Percentiles rank a stretch among this genome's conserved stretches.
Evolutionary conservation across 2,113 vertebrate species (phyloP).

Genomic region (Osmerus mordax): DNA sequence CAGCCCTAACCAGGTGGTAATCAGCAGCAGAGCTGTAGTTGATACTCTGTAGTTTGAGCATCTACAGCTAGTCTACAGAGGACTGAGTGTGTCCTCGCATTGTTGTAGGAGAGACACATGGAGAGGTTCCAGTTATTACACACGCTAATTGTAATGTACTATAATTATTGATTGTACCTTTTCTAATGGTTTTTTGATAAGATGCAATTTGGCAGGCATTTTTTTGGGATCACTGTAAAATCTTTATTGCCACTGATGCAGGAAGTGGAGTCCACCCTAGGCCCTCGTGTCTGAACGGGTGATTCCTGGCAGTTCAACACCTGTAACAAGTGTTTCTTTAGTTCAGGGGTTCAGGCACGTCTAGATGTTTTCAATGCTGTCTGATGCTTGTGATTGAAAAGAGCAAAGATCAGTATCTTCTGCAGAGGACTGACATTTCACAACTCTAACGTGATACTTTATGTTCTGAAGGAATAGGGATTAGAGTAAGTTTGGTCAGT

Average conservation of each 20-base stretch:
- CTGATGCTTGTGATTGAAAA: too few relatives aligned
- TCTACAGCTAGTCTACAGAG: too few relatives aligned
- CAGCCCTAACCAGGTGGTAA: too few relatives aligned
- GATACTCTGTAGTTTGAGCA: too few relatives aligned
- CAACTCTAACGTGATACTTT: too few relatives aligned
- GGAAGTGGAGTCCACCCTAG: constrained; percentile 22
- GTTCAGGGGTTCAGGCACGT: too few relatives aligned
- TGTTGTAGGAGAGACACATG: constrained; percentile 47
- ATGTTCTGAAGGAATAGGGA: too few relatives aligned
- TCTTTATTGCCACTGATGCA: constrained; percentile 37
- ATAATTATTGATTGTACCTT: constrained; percentile 56
- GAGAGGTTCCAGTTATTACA: constrained; percentile 41
- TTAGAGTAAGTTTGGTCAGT: too few relatives aligned
- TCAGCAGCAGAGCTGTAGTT: too few relatives aligned
- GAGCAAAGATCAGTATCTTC: too few relatives aligned
- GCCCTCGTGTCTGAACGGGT: constrained; percentile 11
- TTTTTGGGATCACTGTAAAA: constrained; percentile 49
- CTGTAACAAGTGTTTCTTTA: constrained; percentile 1
- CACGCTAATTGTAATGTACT: constrained; percentile 54
- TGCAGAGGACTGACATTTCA: too few relatives aligned
- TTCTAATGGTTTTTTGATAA: constrained; percentile 27
- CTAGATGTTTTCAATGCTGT: too few relatives aligned
- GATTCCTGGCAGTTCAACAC: constrained; percentile 17
- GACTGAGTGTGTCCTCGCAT: background rate
- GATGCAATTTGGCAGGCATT: constrained; percentile 35